These are phyloP conservation scores for Ursus arctos DNA, from an alignment of 2,113 vertebrate species.

Conservation along the genomic window DNA sequence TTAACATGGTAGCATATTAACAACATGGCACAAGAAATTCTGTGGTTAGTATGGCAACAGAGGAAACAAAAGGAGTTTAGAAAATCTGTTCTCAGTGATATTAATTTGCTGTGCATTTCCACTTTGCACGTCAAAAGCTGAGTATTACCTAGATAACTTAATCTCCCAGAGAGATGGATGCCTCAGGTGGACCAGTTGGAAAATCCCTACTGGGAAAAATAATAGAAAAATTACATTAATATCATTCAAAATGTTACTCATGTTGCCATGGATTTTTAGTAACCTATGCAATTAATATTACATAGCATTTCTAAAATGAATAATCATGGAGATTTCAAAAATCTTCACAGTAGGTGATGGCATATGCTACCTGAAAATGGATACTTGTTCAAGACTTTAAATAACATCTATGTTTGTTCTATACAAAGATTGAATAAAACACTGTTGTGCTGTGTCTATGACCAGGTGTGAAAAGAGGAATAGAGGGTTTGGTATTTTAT, in stretches of 20 bases:
- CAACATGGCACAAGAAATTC: not conserved
- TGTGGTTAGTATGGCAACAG: not conserved
- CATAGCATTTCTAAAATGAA: not conserved
- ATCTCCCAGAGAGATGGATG: not conserved
- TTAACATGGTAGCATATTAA: not conserved
- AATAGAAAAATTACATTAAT: not conserved
- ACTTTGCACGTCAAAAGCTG: not conserved
- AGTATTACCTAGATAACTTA: not conserved
- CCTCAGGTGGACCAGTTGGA: not conserved
- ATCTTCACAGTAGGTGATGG: not conserved
- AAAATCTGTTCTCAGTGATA: not conserved
- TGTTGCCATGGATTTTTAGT: not conserved
- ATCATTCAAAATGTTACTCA: not conserved
- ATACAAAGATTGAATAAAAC: not conserved
- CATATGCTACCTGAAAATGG: not conserved
- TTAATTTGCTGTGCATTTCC: not conserved
- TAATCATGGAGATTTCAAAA: not conserved
- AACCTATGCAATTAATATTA: conserved; percentile 17
- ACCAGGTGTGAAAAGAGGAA: not conserved
- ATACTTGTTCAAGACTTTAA: not conserved
- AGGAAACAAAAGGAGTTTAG: not conserved
- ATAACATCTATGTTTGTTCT: not conserved
- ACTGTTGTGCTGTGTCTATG: not conserved
- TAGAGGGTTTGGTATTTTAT: not conserved
- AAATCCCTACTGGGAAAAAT: not conserved